Evolutionary conservation across 2,113 vertebrate species (phyloP).

Genomic region (Mesoclemmys tuberculata): DNA sequence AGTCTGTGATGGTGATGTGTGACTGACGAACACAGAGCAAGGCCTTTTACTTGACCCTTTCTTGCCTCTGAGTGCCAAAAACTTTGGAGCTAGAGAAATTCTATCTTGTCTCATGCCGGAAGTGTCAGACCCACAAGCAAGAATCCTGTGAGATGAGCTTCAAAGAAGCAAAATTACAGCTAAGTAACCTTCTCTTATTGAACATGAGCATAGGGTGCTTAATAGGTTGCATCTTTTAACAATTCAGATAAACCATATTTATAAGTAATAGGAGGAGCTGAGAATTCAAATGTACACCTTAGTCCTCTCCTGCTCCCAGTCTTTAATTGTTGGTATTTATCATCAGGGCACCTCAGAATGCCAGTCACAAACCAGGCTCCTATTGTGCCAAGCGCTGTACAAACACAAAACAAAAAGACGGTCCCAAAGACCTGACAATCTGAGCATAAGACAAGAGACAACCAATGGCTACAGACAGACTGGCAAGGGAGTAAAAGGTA

Average conservation of each 20-base stretch:
- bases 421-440: fast-evolving
- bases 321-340: not conserved
- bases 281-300: fast-evolving
- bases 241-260: fast-evolving
- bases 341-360: not conserved
- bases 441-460: fast-evolving
- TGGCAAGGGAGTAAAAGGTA: not conserved
- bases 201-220: not conserved
- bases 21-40: not conserved
- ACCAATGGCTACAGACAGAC: not conserved
- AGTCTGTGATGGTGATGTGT: not conserved
- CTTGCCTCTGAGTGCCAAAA: not conserved
- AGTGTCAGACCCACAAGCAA: not conserved
- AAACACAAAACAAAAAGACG: fast-evolving
- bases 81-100: not conserved
- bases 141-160: not conserved
- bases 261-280: not conserved
- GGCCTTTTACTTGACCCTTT: not conserved
- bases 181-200: not conserved
- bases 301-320: not conserved
- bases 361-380: not conserved
- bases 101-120: fast-evolving
- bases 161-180: not conserved
- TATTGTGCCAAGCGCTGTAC: not conserved
- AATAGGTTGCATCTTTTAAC: not conserved